Evolutionary conservation across 2,113 vertebrate genomes (phyloP), one percentile per base, ranked within the genome.

Genomic region (Meriones unguiculatus): DNA sequence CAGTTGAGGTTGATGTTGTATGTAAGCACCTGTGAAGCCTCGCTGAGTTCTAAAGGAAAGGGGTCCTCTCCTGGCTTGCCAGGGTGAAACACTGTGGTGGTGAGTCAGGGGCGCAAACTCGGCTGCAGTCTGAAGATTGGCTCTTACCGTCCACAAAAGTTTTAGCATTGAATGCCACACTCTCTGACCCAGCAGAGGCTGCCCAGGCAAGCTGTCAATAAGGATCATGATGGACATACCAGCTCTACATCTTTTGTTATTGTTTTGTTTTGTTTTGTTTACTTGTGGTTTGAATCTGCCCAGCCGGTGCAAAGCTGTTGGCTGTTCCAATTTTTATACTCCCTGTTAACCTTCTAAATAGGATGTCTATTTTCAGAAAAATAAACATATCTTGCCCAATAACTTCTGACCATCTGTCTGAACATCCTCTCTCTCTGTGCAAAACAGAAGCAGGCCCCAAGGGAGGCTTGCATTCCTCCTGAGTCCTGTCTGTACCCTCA

Each of bases 311-410:
- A 81, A 94, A 92, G 2, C 38, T n/a, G 65, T 38, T 22, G 78
- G 57, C 20, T 41, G 14, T 67, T 25, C 50, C 70, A 80, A 15
- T 70, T 92, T 91, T 52, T 57, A 91, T 78, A 89, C 22, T 93
- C 38, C 35, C 25, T 59, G 2, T 69, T 91, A 1, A 0, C 24
- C 62, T 94, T 17, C 35, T 89, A 86, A 73, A 50, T 22, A 89
- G 46, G 35, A 92, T 82, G 96, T 87, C 57, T 84, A 64, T 46
- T 85, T 87, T 24, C 18, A 52, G 67, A 52, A 75, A 86, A 90
- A 73, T 76, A 77, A 70, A 72, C 15, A 30, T 52, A 35, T 75
- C 38, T 89, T 87, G 9, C 78, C 88, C 73, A 89, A 30, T 62
- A 89, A 78, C 30, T 13, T 94, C 78, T 64, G 89, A 72, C 77